A percentile compares a stretch with the other conserved stretches of the same genome.
Evolutionary conservation across 2,888 invertebrate genomes (phyloP).

Genomic region (Calephelis perditalis): DNA sequence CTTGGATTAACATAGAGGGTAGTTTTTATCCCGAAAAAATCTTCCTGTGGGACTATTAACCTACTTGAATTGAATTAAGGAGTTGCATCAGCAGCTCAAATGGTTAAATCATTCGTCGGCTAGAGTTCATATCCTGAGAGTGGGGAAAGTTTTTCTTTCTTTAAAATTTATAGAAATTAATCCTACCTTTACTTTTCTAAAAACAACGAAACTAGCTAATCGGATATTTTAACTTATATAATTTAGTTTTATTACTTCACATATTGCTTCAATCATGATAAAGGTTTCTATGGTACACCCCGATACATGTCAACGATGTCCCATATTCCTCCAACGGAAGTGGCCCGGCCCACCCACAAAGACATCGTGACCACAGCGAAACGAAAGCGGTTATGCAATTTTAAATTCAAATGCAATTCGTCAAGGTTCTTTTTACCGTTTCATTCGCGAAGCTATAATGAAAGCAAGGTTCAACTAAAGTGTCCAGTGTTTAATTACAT

Average conservation of each 20-base stretch:
- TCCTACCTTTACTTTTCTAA: too few species aligned
- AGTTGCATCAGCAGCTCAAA: too few species aligned
- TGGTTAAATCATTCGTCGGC: too few species aligned
- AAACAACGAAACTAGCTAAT: not conserved
- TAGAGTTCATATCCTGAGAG: too few species aligned
- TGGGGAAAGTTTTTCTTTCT: too few species aligned
- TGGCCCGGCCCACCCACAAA: conserved; percentile 36
- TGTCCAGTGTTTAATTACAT: conserved; percentile 1
- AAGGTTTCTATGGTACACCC: conserved; percentile 18
- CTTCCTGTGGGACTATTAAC: too few species aligned
- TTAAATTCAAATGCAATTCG: not conserved
- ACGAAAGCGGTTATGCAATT: not conserved
- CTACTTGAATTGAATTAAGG: too few species aligned
- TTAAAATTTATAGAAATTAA: too few species aligned
- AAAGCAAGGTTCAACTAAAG: conserved; percentile 4
- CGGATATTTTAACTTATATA: not conserved
- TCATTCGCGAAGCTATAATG: not conserved
- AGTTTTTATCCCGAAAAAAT: too few species aligned
- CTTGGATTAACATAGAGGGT: too few species aligned
- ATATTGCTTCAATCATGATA: conserved; percentile 3
- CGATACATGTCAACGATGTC: conserved; percentile 34
- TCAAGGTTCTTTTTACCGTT: not conserved
- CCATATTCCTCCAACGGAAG: conserved; percentile 50
- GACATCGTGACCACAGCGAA: conserved; percentile 22
- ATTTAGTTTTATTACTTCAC: not conserved